Conservation (phyloP, 1,140 invertebrate species). For the Leptopilina boulardi region DNA sequence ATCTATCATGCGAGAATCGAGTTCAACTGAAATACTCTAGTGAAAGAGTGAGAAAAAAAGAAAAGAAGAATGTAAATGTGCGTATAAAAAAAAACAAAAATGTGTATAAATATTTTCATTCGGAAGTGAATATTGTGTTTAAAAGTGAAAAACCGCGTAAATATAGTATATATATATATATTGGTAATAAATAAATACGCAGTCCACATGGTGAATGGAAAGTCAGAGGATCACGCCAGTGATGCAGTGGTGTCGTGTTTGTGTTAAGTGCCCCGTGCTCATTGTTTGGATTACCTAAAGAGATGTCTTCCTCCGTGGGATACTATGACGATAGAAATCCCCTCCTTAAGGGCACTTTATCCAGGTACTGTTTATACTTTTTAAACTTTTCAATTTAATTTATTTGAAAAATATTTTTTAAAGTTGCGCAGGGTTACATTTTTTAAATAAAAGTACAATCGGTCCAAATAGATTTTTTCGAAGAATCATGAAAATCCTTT, state of each 20-base stretch:
- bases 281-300: conserved; percentile 73
- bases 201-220: conserved; percentile 69
- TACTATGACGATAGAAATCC: conserved; percentile 77
- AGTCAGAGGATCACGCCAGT: conserved; percentile 70
- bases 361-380: conserved; percentile 74
- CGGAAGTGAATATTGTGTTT: neutral
- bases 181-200: conserved; percentile 41
- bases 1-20: conserved; percentile 26
- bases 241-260: conserved; percentile 74
- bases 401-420: no score
- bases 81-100: neutral
- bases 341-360: conserved; percentile 76
- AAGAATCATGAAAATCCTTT: no score
- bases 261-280: conserved; percentile 70
- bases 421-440: no score
- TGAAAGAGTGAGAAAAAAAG: neutral
- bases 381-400: no score
- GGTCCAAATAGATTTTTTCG: no score
- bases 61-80: neutral
- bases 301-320: conserved; percentile 70
- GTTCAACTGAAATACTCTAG: conserved; percentile 18
- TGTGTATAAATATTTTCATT: conserved; percentile 19
- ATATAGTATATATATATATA: no score
- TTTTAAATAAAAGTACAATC: no score
- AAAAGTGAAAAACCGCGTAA: conserved; percentile 27